These are phyloP conservation scores for Anthopleura xanthogrammica DNA, from an alignment of 92 coral and sea anemone species.

Conservation along the genomic window DNA sequence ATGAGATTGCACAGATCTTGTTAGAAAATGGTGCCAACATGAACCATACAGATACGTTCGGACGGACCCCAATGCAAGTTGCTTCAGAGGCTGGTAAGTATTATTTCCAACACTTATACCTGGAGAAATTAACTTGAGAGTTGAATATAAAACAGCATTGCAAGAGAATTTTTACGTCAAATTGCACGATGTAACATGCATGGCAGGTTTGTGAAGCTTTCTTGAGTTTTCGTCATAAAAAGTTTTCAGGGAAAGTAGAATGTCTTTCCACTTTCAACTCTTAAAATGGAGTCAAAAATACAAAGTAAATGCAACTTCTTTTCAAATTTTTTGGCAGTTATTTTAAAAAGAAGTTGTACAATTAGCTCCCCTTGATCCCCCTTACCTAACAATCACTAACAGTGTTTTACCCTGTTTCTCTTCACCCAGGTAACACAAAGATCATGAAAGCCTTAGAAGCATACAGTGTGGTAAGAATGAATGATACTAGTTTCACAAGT, in stretches of 20 bases:
- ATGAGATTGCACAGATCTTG: conserved; percentile 91
- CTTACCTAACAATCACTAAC: neutral
- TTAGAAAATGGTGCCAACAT: conserved; percentile 85
- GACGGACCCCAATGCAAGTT: conserved; percentile 96
- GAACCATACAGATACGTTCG: conserved; percentile 85
- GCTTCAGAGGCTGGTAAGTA: conserved; percentile 89
- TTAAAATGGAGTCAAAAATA: too few relatives aligned
- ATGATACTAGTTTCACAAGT: conserved; percentile 87
- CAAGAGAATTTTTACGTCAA: too few relatives aligned
- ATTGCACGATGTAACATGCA: too few relatives aligned
- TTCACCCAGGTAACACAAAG: conserved; percentile 75
- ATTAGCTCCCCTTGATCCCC: neutral
- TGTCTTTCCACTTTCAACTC: too few relatives aligned
- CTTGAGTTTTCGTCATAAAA: too few relatives aligned
- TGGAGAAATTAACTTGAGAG: too few relatives aligned
- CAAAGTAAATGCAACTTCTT: too few relatives aligned
- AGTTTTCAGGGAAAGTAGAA: too few relatives aligned
- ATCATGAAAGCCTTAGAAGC: conserved; percentile 92
- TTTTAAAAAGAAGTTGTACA: too few relatives aligned
- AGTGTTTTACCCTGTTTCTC: neutral
- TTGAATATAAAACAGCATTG: too few relatives aligned
- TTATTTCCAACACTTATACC: neutral
- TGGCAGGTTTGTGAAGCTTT: too few relatives aligned
- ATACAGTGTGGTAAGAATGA: conserved; percentile 82
- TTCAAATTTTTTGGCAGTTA: neutral